Percentiles rank a stretch among this genome's conserved stretches.
Evolutionary conservation across 2,888 invertebrate species (phyloP).

Genomic region (Diogma glabrata): DNA sequence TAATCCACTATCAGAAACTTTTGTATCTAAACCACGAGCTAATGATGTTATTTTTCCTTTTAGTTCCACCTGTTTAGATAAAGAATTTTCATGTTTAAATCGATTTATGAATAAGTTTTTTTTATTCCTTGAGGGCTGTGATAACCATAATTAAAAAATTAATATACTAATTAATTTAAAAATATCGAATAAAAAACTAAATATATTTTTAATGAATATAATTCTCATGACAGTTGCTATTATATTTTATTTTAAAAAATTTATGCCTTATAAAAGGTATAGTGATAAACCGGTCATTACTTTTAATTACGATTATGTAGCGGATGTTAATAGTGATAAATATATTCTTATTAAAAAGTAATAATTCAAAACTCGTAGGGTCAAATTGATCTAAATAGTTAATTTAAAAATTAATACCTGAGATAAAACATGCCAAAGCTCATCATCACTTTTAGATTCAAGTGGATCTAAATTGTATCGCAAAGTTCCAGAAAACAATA

Average conservation of each 20-base stretch:
- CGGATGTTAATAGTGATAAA: too few relatives aligned
- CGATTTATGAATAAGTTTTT: slow-evolving; percentile 23
- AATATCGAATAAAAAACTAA: too few relatives aligned
- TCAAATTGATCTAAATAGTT: neutral
- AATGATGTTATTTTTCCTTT: slow-evolving; percentile 54
- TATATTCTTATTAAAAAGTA: too few relatives aligned
- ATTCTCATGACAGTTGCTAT: slow-evolving; percentile 4
- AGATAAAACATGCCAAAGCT: slow-evolving; percentile 59
- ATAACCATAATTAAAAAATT: neutral
- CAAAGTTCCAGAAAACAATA: slow-evolving; percentile 52
- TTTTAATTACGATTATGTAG: too few relatives aligned
- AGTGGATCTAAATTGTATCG: slow-evolving; percentile 58
- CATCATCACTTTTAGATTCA: slow-evolving; percentile 51
- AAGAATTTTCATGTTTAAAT: slow-evolving; percentile 28
- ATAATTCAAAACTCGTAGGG: slow-evolving; percentile 1
- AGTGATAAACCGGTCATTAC: too few relatives aligned
- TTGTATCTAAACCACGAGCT: slow-evolving; percentile 45
- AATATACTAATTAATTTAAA: neutral
- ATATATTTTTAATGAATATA: too few relatives aligned
- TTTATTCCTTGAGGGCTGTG: neutral
- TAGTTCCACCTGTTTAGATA: slow-evolving; percentile 52
- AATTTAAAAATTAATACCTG: neutral
- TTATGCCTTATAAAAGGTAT: too few relatives aligned
- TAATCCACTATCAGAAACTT: slow-evolving; percentile 63
- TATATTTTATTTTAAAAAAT: neutral